Conservation (phyloP, 1,140 invertebrate species). For the Eriocheir sinensis region DNA sequence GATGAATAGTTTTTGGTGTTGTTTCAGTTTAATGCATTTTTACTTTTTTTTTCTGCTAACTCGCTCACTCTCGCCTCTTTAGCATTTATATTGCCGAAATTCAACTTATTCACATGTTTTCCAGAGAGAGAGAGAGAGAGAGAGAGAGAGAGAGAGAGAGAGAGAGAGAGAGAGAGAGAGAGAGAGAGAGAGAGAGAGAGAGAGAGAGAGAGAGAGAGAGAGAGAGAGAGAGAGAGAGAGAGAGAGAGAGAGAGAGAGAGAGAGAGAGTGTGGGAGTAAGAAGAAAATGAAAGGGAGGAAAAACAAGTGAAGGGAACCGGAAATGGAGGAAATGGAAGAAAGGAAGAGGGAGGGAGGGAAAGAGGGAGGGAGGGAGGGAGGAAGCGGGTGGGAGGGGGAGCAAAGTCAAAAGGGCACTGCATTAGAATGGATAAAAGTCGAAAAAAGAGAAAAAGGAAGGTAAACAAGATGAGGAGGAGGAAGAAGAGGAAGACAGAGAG, state of each 20-base stretch:
- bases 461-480: neutral
- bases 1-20: too few species aligned
- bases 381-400: too few species aligned
- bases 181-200: too few species aligned
- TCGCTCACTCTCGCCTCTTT: neutral
- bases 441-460: neutral
- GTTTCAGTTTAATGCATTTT: neutral
- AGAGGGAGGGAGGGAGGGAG: neutral
- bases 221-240: too few species aligned
- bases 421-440: neutral
- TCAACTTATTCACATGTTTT: neutral
- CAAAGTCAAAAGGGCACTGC: too few species aligned
- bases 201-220: too few species aligned
- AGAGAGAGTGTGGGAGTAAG: too few species aligned
- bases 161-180: too few species aligned
- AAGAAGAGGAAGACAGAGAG: constrained; percentile 18
- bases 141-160: neutral
- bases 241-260: too few species aligned
- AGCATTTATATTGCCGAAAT: neutral
- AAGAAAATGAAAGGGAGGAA: too few species aligned
- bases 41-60: neutral
- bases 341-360: neutral
- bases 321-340: neutral
- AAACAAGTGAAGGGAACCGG: too few species aligned
- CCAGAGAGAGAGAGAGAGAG: neutral